Conservation (phyloP, 2,797 vertebrate species). For the Enteromius thamalakanensis region DNA sequence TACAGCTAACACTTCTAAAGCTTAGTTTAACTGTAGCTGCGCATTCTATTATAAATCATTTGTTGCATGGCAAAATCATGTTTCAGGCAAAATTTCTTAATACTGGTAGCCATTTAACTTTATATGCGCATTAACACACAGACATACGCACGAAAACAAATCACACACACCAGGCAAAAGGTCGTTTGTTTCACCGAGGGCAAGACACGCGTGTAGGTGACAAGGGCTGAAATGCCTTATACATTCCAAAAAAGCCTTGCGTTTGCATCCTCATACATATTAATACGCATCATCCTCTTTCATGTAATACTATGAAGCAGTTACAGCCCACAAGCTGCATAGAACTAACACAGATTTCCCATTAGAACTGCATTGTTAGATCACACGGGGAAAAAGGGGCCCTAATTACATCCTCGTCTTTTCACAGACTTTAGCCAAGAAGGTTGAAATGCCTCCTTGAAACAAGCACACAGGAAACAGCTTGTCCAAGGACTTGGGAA, state of each 20-base stretch:
- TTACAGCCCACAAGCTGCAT: constrained; percentile 31
- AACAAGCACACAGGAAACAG: constrained; percentile 57
- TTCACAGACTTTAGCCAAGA: constrained; percentile 33
- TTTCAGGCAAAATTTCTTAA: background rate
- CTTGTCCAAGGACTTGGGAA: constrained; percentile 50
- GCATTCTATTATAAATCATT: background rate
- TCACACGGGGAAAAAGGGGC: constrained; percentile 13
- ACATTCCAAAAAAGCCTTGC: constrained; percentile 32
- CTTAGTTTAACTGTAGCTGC: background rate
- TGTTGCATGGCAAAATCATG: background rate
- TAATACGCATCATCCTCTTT: constrained; percentile 36
- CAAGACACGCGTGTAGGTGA: constrained; percentile 9
- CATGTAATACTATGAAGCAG: constrained; percentile 41
- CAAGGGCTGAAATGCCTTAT: constrained; percentile 32
- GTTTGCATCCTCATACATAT: constrained; percentile 41
- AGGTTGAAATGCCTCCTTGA: constrained; percentile 44
- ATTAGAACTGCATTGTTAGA: constrained; percentile 38
- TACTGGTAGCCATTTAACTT: background rate
- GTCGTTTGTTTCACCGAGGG: constrained; percentile 16
- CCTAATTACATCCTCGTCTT: constrained; percentile 29
- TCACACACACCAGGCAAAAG: constrained; percentile 29
- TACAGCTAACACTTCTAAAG: background rate
- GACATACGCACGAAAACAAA: constrained; percentile 8
- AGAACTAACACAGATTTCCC: constrained; percentile 46
- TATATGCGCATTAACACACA: constrained; percentile 9